phyloP scores from a whole-genome alignment of 2,113 vertebrate species.

The Ammodytes marinus region DNA sequence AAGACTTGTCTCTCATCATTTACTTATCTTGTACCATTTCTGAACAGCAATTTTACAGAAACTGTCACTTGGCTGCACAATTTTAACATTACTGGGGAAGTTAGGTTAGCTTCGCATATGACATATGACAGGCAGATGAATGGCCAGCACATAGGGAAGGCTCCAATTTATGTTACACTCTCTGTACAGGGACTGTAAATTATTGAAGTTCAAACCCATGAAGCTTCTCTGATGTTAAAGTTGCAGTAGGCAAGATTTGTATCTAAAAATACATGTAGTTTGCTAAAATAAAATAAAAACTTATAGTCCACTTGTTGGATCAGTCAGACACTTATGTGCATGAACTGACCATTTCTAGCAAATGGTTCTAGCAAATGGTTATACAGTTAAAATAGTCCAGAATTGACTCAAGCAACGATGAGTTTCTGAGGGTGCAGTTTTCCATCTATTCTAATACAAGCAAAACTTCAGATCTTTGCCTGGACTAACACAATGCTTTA shows the following conservation, averaged over 20 bases:
- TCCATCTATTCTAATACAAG: slow-evolving; percentile 5
- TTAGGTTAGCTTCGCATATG: slow-evolving; percentile 71
- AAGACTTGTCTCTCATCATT: slow-evolving; percentile 29
- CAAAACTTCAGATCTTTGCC: neutral
- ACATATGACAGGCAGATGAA: slow-evolving; percentile 49
- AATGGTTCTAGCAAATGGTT: neutral
- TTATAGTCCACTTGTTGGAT: neutral
- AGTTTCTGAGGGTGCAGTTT: too few relatives aligned
- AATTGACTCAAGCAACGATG: too few relatives aligned
- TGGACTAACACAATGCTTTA: slow-evolving; percentile 4
- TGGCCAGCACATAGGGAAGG: slow-evolving; percentile 38
- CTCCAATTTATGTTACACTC: slow-evolving; percentile 61
- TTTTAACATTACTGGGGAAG: slow-evolving; percentile 53
- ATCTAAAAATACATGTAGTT: slow-evolving; percentile 4
- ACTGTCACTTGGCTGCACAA: slow-evolving; percentile 43
- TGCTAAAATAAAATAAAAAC: neutral
- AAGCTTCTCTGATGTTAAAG: slow-evolving; percentile 31
- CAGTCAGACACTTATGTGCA: neutral
- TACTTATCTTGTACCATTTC: slow-evolving; percentile 25
- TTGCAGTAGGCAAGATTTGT: slow-evolving; percentile 13
- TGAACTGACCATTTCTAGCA: neutral
- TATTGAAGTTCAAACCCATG: slow-evolving; percentile 28
- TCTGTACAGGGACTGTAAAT: slow-evolving; percentile 23
- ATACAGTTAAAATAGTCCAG: neutral
- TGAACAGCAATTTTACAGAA: slow-evolving; percentile 21